Conservation (phyloP, 2,888 invertebrate genomes). For the Pardosa pseudoannulata region DNA sequence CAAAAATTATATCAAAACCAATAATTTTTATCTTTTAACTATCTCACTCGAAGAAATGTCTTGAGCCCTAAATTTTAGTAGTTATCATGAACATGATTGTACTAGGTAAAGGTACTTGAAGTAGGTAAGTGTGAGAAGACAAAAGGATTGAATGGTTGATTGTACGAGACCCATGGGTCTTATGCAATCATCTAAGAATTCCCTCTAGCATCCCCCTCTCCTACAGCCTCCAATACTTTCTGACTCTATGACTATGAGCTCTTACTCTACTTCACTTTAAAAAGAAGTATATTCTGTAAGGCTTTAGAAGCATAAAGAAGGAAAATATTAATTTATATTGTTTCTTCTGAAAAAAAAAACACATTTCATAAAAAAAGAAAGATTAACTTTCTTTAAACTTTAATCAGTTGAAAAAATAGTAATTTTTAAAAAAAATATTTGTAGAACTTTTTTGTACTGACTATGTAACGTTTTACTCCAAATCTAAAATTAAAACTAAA, state of each 20-base stretch:
- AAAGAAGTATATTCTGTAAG: too few relatives aligned
- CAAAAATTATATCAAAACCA: slow-evolving; percentile 1
- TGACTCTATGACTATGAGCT: slow-evolving; percentile 40
- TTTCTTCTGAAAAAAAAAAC: too few relatives aligned
- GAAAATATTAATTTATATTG: too few relatives aligned
- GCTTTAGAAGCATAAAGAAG: not conserved
- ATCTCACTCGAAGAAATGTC: not conserved
- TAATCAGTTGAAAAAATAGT: too few relatives aligned
- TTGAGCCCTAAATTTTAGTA: not conserved
- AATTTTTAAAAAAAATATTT: too few relatives aligned
- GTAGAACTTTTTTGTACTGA: too few relatives aligned
- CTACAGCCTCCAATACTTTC: slow-evolving; percentile 52
- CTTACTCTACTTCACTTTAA: not conserved
- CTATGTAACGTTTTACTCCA: too few relatives aligned
- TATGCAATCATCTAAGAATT: slow-evolving; percentile 68
- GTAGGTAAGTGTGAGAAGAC: not conserved
- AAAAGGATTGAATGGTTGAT: slow-evolving; percentile 45
- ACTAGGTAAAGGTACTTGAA: not conserved
- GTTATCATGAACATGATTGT: not conserved
- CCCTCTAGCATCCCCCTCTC: slow-evolving; percentile 35
- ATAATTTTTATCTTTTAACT: not conserved
- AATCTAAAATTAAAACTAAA: too few relatives aligned
- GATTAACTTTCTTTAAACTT: too few relatives aligned
- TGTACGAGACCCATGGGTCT: slow-evolving; percentile 62
- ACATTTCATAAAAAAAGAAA: too few relatives aligned